Conservation (phyloP, 2,888 invertebrate genomes). For the Pocota personata region DNA sequence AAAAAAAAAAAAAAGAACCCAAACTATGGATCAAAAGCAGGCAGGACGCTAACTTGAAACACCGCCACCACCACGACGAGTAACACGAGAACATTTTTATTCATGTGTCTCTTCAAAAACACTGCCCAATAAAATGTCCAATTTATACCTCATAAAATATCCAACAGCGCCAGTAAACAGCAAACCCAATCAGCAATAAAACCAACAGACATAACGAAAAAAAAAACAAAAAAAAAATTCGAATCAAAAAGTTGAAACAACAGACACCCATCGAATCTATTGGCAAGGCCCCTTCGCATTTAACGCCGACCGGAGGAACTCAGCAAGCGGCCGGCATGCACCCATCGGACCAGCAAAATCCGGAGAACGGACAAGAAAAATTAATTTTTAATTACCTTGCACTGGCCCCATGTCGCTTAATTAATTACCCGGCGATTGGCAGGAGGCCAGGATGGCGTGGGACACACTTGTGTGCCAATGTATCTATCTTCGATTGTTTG, state of each 20-base stretch:
- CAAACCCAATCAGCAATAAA: slow-evolving; percentile 62
- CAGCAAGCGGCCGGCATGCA: slow-evolving; percentile 9
- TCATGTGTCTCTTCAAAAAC: slow-evolving; percentile 51
- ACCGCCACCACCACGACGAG: background rate
- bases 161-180: slow-evolving; percentile 55
- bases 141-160: slow-evolving; percentile 69
- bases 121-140: slow-evolving; percentile 69
- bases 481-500: slow-evolving; percentile 66
- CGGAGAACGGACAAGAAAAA: slow-evolving; percentile 61
- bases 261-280: slow-evolving; percentile 42
- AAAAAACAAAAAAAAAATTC: background rate
- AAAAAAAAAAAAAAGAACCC: background rate
- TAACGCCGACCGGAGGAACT: background rate
- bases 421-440: slow-evolving; percentile 71
- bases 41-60: slow-evolving; percentile 31
- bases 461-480: slow-evolving; percentile 65
- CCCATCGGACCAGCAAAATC: slow-evolving; percentile 14
- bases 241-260: slow-evolving; percentile 40
- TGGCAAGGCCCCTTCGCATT: slow-evolving; percentile 9
- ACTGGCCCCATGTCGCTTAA: slow-evolving; percentile 72
- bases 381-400: slow-evolving; percentile 73
- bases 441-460: slow-evolving; percentile 73
- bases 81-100: slow-evolving; percentile 56
- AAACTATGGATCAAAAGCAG: slow-evolving; percentile 8
- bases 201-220: background rate